Conservation (phyloP, 2,888 invertebrate species). For the Lycia hirtaria region DNA sequence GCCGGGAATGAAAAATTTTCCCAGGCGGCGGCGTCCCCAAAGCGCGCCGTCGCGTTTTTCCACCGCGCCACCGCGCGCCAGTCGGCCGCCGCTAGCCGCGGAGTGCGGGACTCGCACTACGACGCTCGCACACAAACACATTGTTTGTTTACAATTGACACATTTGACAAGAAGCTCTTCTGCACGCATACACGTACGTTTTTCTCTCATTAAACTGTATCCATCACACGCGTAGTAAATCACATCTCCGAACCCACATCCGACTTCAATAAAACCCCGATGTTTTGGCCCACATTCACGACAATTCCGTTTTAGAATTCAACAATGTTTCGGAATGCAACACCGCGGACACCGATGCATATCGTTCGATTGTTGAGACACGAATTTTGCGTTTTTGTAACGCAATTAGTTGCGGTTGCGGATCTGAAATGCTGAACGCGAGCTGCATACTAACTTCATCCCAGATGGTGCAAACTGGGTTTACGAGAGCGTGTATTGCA, state of each 20-base stretch:
- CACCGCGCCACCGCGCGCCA: slow-evolving; percentile 47
- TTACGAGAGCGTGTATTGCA: slow-evolving; percentile 27
- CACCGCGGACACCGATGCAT: slow-evolving; percentile 22
- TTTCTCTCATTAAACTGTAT: slow-evolving; percentile 26
- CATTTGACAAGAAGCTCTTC: slow-evolving; percentile 65
- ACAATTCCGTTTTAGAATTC: slow-evolving; percentile 23
- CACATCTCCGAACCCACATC: slow-evolving; percentile 32
- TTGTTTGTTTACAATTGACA: slow-evolving; percentile 73
- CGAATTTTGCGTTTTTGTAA: slow-evolving; percentile 14
- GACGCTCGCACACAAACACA: slow-evolving; percentile 54
- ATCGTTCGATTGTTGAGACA: slow-evolving; percentile 28
- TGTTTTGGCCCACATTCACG: slow-evolving; percentile 55
- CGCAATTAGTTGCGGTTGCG: slow-evolving; percentile 11
- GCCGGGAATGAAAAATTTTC: slow-evolving; percentile 57
- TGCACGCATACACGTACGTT: slow-evolving; percentile 70
- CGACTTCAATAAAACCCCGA: slow-evolving; percentile 41
- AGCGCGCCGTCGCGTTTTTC: slow-evolving; percentile 51
- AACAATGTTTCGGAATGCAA: slow-evolving; percentile 28
- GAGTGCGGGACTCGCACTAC: slow-evolving; percentile 57
- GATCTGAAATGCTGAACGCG: slow-evolving; percentile 17
- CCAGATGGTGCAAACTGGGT: slow-evolving; percentile 40
- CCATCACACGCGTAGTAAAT: slow-evolving; percentile 7
- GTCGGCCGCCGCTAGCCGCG: slow-evolving; percentile 75
- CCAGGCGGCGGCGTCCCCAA: slow-evolving; percentile 37
- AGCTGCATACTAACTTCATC: slow-evolving; percentile 19